phyloP scores from a whole-genome alignment of 2,888 invertebrate species.

The Conops quadrifasciatus region DNA sequence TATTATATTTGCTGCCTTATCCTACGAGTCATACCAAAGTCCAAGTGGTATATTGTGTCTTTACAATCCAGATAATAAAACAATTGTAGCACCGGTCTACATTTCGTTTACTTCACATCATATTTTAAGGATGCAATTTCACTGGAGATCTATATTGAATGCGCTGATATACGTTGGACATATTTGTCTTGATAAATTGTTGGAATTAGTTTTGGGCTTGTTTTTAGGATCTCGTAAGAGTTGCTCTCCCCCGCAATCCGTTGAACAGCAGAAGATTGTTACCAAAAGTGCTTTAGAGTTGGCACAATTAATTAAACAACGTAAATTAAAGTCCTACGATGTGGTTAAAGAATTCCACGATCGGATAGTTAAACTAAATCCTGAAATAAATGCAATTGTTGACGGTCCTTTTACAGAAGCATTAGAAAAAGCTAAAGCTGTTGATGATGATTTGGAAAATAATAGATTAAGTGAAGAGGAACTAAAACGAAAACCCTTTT shows the following conservation, averaged over 20 bases:
- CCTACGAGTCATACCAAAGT: too few species aligned
- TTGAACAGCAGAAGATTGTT: slow-evolving; percentile 58
- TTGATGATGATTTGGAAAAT: slow-evolving; percentile 74
- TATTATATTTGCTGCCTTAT: too few species aligned
- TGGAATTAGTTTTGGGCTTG: slow-evolving; percentile 58
- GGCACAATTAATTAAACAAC: slow-evolving; percentile 73
- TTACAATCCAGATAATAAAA: too few species aligned
- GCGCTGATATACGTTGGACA: slow-evolving; percentile 53
- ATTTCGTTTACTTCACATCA: not conserved
- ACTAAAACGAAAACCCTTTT: slow-evolving; percentile 77
- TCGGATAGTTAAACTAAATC: slow-evolving; percentile 77
- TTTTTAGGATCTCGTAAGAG: slow-evolving; percentile 54
- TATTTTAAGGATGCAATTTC: slow-evolving; percentile 46
- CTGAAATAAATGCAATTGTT: slow-evolving; percentile 81
- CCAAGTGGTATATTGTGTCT: too few species aligned
- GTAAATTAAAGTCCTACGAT: slow-evolving; percentile 73
- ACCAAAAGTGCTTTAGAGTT: slow-evolving; percentile 74
- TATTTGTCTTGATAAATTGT: slow-evolving; percentile 51
- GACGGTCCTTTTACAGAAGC: slow-evolving; percentile 83
- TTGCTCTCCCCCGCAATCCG: slow-evolving; percentile 51
- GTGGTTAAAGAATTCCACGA: slow-evolving; percentile 79
- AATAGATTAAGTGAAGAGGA: slow-evolving; percentile 71
- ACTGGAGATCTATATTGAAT: slow-evolving; percentile 49
- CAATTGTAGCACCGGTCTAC: too few species aligned
- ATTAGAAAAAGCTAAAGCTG: slow-evolving; percentile 76